A percentile compares a stretch with the other conserved stretches of the same genome.
Conservation (phyloP, 2,888 invertebrate species). For the Parnassius smintheus region DNA sequence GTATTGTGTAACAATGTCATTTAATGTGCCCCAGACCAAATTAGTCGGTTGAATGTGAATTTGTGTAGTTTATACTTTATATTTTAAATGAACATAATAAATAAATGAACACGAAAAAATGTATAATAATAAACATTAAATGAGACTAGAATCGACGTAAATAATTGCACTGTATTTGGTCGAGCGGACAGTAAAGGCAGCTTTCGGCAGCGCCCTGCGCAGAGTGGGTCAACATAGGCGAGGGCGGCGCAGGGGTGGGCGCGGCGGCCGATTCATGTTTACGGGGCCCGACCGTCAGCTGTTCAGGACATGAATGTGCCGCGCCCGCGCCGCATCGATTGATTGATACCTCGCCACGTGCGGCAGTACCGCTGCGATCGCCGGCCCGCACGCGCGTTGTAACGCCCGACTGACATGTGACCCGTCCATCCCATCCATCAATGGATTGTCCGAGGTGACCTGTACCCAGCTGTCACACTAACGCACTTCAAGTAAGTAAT, state of each 20-base stretch:
- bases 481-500: constrained; percentile 22
- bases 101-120: no score
- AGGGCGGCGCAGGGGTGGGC: constrained; percentile 34
- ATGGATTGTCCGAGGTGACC: constrained; percentile 74
- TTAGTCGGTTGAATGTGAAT: no score
- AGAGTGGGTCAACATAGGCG: constrained; percentile 34
- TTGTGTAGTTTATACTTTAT: no score
- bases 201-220: constrained; percentile 35
- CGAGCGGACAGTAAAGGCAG: constrained; percentile 23
- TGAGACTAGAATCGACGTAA: not conserved
- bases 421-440: constrained; percentile 57
- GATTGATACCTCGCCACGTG: constrained; percentile 68
- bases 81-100: no score
- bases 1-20: no score
- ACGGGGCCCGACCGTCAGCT: constrained; percentile 76
- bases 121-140: no score
- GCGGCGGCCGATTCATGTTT: constrained; percentile 73
- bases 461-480: constrained; percentile 38
- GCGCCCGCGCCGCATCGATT: constrained; percentile 76
- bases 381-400: constrained; percentile 59
- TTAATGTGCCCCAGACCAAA: no score
- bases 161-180: constrained; percentile 23
- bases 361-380: constrained; percentile 62
- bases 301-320: constrained; percentile 75
- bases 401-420: constrained; percentile 43